Evolutionary conservation across 2,113 vertebrate species (phyloP).

Genomic region (Agapornis roseicollis): DNA sequence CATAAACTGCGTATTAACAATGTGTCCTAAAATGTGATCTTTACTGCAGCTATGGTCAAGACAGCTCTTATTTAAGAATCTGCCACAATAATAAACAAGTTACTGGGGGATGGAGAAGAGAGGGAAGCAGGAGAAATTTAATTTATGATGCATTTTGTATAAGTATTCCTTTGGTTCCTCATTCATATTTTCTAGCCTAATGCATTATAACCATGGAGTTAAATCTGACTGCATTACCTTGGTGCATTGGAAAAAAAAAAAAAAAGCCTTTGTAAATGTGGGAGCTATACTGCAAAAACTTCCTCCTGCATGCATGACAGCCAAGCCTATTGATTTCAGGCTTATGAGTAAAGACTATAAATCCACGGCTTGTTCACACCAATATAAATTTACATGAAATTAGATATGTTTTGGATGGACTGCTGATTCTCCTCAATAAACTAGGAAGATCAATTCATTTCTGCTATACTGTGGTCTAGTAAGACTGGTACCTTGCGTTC

Average conservation of each 20-base stretch:
- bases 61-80: neutral
- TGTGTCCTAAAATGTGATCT: neutral
- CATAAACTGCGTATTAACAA: neutral
- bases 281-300: neutral
- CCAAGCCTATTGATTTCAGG: neutral
- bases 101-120: neutral
- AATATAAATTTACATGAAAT: neutral
- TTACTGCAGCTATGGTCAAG: neutral
- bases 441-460: neutral
- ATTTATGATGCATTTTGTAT: neutral
- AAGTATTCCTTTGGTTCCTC: neutral
- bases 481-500: neutral
- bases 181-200: neutral
- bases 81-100: neutral
- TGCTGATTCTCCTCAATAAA: neutral
- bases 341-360: neutral
- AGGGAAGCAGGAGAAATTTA: neutral
- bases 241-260: neutral
- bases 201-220: slow-evolving; percentile 15
- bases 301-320: neutral
- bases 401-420: neutral
- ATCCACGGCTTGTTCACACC: neutral
- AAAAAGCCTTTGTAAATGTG: neutral
- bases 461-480: neutral
- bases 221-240: slow-evolving; percentile 19